A percentile compares a stretch with the other conserved stretches of the same genome.
phyloP scores from a whole-genome alignment of 2,113 vertebrate genomes.

The Sciurus niger region DNA sequence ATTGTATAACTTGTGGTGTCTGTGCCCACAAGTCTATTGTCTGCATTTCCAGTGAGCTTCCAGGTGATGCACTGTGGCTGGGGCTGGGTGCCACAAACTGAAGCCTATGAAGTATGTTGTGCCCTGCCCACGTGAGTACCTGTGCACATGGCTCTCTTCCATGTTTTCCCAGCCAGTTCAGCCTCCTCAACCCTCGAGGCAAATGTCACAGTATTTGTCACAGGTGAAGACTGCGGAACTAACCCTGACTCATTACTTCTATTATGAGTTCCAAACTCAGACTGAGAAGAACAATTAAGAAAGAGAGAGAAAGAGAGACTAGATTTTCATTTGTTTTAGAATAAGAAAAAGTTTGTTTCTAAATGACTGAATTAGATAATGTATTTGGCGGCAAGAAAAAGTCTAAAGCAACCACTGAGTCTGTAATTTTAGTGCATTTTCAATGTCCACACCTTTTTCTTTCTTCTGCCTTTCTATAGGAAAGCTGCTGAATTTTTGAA shows the following conservation, averaged over 20 bases:
- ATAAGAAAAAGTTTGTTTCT: constrained; percentile 24
- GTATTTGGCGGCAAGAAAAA: constrained; percentile 49
- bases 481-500: constrained; percentile 31
- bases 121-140: background rate
- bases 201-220: background rate
- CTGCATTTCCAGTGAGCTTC: background rate
- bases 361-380: constrained; percentile 53
- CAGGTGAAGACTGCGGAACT: background rate
- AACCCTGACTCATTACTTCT: constrained; percentile 30
- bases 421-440: constrained; percentile 22
- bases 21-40: background rate
- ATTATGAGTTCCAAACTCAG: background rate
- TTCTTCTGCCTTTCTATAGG: background rate
- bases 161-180: background rate
- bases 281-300: background rate
- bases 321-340: constrained; percentile 39
- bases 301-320: background rate
- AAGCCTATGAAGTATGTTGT: background rate
- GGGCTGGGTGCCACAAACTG: background rate
- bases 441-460: background rate
- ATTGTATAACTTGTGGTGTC: background rate
- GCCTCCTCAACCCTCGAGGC: background rate
- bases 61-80: background rate
- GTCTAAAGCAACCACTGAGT: background rate
- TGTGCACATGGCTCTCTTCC: background rate